phyloP scores from a whole-genome alignment of 2,113 vertebrate genomes.

The Atlantisia rogersi region DNA sequence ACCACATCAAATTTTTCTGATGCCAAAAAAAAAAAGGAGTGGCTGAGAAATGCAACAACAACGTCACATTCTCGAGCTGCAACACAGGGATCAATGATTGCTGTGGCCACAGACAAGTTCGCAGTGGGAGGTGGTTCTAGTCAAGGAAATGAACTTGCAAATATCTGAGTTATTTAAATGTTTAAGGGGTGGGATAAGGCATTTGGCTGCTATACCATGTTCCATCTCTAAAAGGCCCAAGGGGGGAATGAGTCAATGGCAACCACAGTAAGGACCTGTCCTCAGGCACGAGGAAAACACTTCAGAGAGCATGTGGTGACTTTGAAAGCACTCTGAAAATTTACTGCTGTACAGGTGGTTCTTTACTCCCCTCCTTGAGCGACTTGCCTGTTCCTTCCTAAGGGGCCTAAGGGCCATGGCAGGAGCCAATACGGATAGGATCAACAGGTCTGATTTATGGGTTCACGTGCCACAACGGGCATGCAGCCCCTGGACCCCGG shows the following conservation, averaged over 20 bases:
- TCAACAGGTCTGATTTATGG: too few species aligned
- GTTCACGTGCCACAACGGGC: accelerated
- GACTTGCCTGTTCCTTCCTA: background rate
- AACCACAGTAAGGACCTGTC: background rate
- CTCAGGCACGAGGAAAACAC: background rate
- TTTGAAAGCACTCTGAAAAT: background rate
- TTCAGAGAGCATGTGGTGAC: background rate
- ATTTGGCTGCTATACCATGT: background rate
- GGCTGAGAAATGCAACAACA: background rate
- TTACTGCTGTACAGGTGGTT: background rate
- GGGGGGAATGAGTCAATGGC: background rate
- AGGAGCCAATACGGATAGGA: background rate
- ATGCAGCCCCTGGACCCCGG: accelerated
- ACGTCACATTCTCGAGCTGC: background rate
- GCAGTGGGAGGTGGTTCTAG: background rate
- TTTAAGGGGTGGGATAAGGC: background rate
- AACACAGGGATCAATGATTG: accelerated
- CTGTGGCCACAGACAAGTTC: background rate
- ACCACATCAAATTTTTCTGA: background rate
- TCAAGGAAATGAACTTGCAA: background rate
- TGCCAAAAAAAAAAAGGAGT: background rate
- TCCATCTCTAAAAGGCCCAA: background rate
- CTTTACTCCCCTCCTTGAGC: background rate
- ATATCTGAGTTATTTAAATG: background rate
- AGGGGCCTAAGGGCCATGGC: background rate